phyloP scores from a whole-genome alignment of 2,888 invertebrate genomes.

The Apamea monoglypha region DNA sequence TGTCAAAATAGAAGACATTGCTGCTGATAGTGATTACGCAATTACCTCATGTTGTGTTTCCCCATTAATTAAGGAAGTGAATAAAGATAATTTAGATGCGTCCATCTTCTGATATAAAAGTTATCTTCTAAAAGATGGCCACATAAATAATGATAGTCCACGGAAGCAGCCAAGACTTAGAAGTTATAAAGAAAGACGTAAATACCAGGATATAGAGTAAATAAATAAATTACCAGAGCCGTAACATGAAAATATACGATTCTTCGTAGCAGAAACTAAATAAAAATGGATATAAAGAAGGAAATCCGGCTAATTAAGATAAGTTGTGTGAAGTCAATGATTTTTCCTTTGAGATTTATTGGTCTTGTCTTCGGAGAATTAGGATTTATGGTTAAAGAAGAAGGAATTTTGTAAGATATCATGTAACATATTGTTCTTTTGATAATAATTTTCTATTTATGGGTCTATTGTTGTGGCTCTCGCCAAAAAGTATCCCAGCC shows the following conservation, averaged over 20 bases:
- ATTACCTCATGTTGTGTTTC: background rate
- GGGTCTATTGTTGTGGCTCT: no score
- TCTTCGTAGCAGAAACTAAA: conserved; percentile 36
- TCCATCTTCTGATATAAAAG: conserved; percentile 1
- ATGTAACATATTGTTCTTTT: background rate
- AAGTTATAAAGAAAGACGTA: conserved; percentile 22
- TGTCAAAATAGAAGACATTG: background rate
- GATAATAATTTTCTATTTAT: background rate
- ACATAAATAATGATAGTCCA: conserved; percentile 7
- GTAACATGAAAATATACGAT: conserved; percentile 42
- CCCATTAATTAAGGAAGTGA: background rate
- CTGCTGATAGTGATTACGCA: background rate
- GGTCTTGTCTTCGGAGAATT: conserved; percentile 54
- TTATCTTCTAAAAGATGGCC: background rate
- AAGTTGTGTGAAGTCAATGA: conserved; percentile 56
- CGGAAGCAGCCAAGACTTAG: background rate
- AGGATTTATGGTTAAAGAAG: conserved; percentile 49
- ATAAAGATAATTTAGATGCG: background rate
- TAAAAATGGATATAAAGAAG: conserved; percentile 47
- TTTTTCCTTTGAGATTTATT: conserved; percentile 54
- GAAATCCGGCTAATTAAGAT: conserved; percentile 64
- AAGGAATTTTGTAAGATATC: conserved; percentile 36
- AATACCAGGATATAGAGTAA: conserved; percentile 22
- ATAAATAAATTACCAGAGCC: conserved; percentile 43
- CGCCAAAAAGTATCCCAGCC: no score